phyloP scores from a whole-genome alignment of 2,113 vertebrate genomes.

The Sebastes schlegelii region DNA sequence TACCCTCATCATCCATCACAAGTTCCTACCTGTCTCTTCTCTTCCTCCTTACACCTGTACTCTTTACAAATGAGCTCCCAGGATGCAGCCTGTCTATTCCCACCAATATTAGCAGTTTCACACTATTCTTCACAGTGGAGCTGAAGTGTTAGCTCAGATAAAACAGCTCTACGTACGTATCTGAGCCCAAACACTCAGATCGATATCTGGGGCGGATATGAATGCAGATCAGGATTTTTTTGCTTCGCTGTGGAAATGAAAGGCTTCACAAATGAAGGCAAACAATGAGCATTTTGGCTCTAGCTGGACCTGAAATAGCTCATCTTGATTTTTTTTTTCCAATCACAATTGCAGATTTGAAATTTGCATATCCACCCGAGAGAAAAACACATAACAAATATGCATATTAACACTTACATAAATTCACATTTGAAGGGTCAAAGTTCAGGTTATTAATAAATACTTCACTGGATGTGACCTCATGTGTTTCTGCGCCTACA shows the following conservation, averaged over 20 bases:
- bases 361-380: conserved; percentile 2
- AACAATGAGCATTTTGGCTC: conserved; percentile 9
- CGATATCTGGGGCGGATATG: conserved; percentile 54
- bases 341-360: conserved; percentile 34
- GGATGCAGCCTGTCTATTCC: conserved; percentile 66
- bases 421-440: neutral
- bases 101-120: conserved; percentile 41
- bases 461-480: neutral
- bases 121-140: conserved; percentile 43
- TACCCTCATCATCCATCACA: conserved; percentile 73
- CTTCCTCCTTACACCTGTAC: conserved; percentile 70
- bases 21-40: conserved; percentile 61
- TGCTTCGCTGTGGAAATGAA: conserved; percentile 22
- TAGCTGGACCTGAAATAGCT: neutral
- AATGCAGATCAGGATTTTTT: conserved; percentile 56
- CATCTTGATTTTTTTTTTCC: neutral
- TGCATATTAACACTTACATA: conserved; percentile 1
- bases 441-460: neutral
- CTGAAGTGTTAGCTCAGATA: conserved; percentile 53
- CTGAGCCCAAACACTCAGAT: conserved; percentile 33
- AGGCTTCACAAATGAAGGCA: conserved; percentile 11
- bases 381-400: neutral
- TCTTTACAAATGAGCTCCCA: conserved; percentile 80
- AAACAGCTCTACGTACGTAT: conserved; percentile 46
- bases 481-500: neutral